Evolutionary conservation across 2,113 vertebrate genomes (phyloP), one percentile per base, ranked within the genome.

Genomic region (Falco punctatus): DNA sequence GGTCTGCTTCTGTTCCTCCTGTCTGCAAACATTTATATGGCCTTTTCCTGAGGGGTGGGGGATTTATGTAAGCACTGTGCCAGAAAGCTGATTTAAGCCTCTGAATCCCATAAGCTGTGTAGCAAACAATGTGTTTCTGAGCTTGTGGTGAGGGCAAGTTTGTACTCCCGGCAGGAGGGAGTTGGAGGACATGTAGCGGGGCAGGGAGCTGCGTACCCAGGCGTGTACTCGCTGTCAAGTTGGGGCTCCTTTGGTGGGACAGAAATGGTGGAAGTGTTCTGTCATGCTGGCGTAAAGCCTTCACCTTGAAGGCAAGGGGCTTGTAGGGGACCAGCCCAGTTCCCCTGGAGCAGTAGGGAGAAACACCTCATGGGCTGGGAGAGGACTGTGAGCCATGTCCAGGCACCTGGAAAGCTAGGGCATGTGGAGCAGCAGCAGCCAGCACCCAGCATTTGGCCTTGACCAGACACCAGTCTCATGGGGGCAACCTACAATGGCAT

Each of bases 401-500:
- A 23, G 44, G 21, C 52, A 57, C 13, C n/a, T 35, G 40, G 11
- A 67, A 65, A 85, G 12, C n/a, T 48, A 44, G 32, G 28, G 2
- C 20, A 4, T 5, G 20, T 35, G 52, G 26, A 82, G 26, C 21
- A 78, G 33, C 48, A 64, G 59, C 71, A 58, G 19, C 24, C 22
- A 52, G 16, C 30, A 9, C 5, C 21, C 3, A 5, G 12, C 0
- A 1, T 80, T 69, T 46, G 24, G 18, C 51, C 26, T 83, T 78
- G 58, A 27, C 85, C 15, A 4, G 48, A 20, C 13, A 10, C 9
- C 0, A 0, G 10, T 80, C 66, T 40, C 33, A 44, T 2, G 12
- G 42, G 15, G 24, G 5, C 61, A 64, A 13, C 22, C 20, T 18
- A 44, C 9, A 48, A 54, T 9, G 75, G 35, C 42, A 35, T 67